These are phyloP conservation scores for Hippocampus guttulatus DNA, from an alignment of 2,113 vertebrate species.

Conservation along the genomic window DNA sequence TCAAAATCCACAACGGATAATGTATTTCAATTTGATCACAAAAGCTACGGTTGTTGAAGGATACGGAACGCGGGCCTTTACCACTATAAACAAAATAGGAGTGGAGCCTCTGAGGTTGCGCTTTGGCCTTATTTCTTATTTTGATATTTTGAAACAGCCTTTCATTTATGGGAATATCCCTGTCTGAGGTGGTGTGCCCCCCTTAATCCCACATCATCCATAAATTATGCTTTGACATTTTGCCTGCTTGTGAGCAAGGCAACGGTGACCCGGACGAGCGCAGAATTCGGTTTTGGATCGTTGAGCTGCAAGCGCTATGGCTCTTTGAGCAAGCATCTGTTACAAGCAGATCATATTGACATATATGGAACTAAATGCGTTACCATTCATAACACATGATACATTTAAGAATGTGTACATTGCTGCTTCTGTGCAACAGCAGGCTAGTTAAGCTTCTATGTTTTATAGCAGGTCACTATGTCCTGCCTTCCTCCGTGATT, in stretches of 20 bases:
- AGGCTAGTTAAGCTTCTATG: constrained; percentile 5
- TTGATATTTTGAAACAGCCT: constrained; percentile 38
- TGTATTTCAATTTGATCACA: neutral
- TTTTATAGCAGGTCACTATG: constrained; percentile 12
- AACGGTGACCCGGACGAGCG: constrained; percentile 27
- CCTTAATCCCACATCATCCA: constrained; percentile 11
- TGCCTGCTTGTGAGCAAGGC: constrained; percentile 35
- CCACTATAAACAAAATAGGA: constrained; percentile 23
- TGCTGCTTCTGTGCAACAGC: constrained; percentile 10
- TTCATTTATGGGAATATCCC: constrained; percentile 42
- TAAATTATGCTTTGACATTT: constrained; percentile 38
- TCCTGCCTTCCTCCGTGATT: neutral
- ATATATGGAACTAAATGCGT: constrained; percentile 10
- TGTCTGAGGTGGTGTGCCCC: constrained; percentile 11
- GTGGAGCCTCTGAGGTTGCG: constrained; percentile 22
- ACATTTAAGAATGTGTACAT: neutral
- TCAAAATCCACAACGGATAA: neutral
- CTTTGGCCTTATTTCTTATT: constrained; percentile 25
- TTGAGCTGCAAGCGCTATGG: constrained; percentile 1
- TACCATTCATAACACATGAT: neutral
- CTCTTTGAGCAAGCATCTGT: neutral
- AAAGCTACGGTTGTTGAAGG: constrained; percentile 11
- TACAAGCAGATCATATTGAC: constrained; percentile 12
- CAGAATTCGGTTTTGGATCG: constrained; percentile 27
- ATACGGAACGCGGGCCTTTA: constrained; percentile 19